phyloP scores from a whole-genome alignment of 2,113 vertebrate species.

The Petroica traversi region DNA sequence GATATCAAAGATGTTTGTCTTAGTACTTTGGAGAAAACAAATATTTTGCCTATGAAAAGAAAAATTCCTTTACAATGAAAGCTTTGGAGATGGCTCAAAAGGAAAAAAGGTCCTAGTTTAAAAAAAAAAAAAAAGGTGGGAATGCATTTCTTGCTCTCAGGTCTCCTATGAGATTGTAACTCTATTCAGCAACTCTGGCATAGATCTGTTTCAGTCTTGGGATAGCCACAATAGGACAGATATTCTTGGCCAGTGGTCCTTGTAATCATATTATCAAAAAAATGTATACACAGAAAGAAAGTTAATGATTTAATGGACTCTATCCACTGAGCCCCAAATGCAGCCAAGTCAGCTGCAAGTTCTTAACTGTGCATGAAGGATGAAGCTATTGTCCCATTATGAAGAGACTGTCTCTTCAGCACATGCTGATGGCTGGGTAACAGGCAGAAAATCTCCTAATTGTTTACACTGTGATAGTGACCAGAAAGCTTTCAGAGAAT shows the following conservation, averaged over 20 bases:
- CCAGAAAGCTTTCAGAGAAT: not conserved
- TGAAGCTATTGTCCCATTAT: not conserved
- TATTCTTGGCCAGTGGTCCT: not conserved
- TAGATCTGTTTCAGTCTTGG: not conserved
- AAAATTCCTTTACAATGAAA: not conserved
- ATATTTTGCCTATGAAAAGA: not conserved
- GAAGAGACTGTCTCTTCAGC: not conserved
- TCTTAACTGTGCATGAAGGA: constrained; percentile 25
- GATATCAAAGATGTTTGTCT: not conserved
- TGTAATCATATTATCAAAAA: not conserved
- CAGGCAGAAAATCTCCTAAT: not conserved
- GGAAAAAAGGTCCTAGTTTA: not conserved
- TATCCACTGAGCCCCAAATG: not conserved
- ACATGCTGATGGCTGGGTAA: not conserved
- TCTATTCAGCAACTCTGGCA: not conserved
- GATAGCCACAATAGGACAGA: not conserved
- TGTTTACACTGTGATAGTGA: not conserved
- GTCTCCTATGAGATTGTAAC: not conserved
- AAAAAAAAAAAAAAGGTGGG: not conserved
- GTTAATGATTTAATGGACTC: not conserved
- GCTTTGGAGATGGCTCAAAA: not conserved
- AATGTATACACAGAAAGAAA: not conserved
- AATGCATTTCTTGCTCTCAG: not conserved
- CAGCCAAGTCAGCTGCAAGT: not conserved
- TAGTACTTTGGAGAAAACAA: not conserved